phyloP scores from a whole-genome alignment of 2,888 invertebrate genomes.

The Drosophila picticornis region DNA sequence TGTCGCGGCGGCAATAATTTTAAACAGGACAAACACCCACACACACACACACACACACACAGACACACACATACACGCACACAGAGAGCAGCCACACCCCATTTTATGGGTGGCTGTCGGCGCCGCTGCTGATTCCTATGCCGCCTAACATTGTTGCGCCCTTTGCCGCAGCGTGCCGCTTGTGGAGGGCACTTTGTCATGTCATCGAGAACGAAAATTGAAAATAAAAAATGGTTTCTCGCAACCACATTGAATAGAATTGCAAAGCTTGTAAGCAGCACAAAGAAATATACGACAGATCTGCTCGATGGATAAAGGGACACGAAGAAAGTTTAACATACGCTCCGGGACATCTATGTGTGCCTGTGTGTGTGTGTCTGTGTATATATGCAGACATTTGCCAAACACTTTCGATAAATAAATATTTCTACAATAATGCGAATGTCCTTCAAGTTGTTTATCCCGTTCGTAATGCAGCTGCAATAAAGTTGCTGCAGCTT shows the following conservation, averaged over 20 bases:
- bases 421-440: neutral
- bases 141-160: slow-evolving; percentile 41
- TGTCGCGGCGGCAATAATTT: slow-evolving; percentile 60
- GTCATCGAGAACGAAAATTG: slow-evolving; percentile 74
- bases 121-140: neutral
- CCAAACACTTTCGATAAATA: slow-evolving; percentile 15
- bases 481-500: neutral
- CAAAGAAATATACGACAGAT: slow-evolving; percentile 21
- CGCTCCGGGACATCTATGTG: slow-evolving; percentile 9
- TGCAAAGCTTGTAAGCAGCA: slow-evolving; percentile 60
- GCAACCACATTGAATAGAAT: slow-evolving; percentile 59
- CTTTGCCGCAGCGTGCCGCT: slow-evolving; percentile 32
- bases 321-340: slow-evolving; percentile 5
- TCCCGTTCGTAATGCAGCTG: slow-evolving; percentile 1
- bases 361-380: neutral
- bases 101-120: slow-evolving; percentile 9
- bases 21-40: slow-evolving; percentile 29
- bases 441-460: neutral
- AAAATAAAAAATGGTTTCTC: slow-evolving; percentile 72
- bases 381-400: slow-evolving; percentile 1
- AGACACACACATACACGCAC: neutral
- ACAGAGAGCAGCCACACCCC: slow-evolving; percentile 40
- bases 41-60: neutral
- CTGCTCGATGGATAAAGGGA: slow-evolving; percentile 1
- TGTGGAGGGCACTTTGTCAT: slow-evolving; percentile 77